A percentile compares a stretch with the other conserved stretches of the same genome.
These are phyloP conservation scores for Leucophenga montana DNA, from an alignment of 2,888 invertebrate species.

Conservation along the genomic window DNA sequence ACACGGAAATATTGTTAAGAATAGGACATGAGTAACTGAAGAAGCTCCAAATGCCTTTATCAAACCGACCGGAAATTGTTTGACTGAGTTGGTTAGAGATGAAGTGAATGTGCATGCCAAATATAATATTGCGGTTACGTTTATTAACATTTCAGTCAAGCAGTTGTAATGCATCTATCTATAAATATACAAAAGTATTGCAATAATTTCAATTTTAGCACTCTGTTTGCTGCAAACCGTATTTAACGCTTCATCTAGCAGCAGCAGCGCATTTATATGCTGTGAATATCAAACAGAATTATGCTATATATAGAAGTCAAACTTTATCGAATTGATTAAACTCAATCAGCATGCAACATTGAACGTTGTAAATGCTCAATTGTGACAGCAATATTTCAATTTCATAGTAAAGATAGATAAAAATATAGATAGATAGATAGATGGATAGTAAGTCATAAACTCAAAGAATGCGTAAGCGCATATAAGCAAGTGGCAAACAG, in stretches of 20 bases:
- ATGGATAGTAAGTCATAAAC: neutral
- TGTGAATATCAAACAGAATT: neutral
- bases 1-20: conserved; percentile 18
- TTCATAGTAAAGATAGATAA: neutral
- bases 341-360: neutral
- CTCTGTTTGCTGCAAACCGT: neutral
- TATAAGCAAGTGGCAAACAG: neutral
- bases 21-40: conserved; percentile 12
- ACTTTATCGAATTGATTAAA: conserved; percentile 12
- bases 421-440: conserved; percentile 3
- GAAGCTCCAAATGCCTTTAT: neutral
- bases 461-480: neutral
- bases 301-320: too few species aligned
- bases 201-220: neutral
- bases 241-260: neutral
- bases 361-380: conserved; percentile 18
- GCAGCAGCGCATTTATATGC: neutral
- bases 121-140: too few species aligned
- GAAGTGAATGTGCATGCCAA: neutral
- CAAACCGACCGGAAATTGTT: neutral
- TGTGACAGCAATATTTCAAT: conserved; percentile 31
- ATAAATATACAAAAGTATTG: too few species aligned
- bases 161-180: too few species aligned
- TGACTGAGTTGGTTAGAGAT: neutral
- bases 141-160: too few species aligned